A percentile compares a stretch with the other conserved stretches of the same genome.
Conservation (phyloP, 2,797 vertebrate genomes). For the Epinephelus coioides region DNA sequence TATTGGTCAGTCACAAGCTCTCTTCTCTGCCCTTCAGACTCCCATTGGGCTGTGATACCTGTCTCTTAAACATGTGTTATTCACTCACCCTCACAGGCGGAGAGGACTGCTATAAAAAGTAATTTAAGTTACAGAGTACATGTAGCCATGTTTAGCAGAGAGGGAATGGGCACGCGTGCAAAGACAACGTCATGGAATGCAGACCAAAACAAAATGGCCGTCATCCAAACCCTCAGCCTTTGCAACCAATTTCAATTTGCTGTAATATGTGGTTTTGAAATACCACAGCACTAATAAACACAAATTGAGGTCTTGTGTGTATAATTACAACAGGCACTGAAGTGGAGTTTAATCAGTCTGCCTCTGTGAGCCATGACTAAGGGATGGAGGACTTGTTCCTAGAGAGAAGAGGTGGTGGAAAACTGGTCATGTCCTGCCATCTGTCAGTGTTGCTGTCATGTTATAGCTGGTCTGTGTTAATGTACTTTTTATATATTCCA, state of each 20-base stretch:
- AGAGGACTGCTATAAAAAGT: background rate
- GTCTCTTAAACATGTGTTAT: background rate
- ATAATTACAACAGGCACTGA: slow-evolving; percentile 69
- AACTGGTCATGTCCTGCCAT: background rate
- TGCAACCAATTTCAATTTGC: slow-evolving; percentile 66
- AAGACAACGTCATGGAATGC: slow-evolving; percentile 27
- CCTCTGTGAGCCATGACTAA: slow-evolving; percentile 59
- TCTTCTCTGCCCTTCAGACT: slow-evolving; percentile 14
- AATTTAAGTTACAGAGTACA: background rate
- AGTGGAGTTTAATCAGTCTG: slow-evolving; percentile 68
- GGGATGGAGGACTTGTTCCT: slow-evolving; percentile 38
- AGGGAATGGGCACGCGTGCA: background rate
- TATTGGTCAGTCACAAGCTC: slow-evolving; percentile 11
- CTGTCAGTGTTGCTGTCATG: slow-evolving; percentile 8
- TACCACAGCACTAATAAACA: slow-evolving; percentile 71
- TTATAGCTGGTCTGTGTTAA: slow-evolving; percentile 4
- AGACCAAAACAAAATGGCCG: slow-evolving; percentile 51
- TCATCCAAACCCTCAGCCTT: slow-evolving; percentile 59
- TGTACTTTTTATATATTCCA: background rate
- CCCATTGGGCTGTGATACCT: background rate
- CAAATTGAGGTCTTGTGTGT: slow-evolving; percentile 72
- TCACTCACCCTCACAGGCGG: background rate
- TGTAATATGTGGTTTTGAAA: slow-evolving; percentile 71
- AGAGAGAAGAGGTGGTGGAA: slow-evolving; percentile 6
- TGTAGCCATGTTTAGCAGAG: background rate